Evolutionary conservation across 2,113 vertebrate genomes (phyloP).

Genomic region (Tetrax tetrax): DNA sequence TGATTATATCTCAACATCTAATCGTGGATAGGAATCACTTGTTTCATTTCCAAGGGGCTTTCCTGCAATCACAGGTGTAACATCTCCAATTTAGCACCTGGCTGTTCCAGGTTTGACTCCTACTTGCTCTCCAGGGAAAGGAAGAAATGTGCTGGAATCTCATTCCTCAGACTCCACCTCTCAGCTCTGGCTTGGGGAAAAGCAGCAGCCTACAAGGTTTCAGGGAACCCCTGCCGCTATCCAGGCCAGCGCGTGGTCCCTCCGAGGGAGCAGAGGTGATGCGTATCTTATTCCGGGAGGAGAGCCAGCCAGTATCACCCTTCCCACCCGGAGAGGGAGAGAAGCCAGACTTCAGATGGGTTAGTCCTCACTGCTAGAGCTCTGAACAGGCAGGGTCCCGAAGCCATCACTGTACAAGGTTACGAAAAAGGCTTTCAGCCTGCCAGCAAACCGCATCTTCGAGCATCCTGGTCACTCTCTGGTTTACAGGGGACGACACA

Average conservation of each 20-base stretch:
- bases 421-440: not conserved
- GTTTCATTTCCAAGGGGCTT: not conserved
- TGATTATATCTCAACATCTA: not conserved
- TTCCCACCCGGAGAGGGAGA: not conserved
- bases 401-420: not conserved
- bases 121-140: not conserved
- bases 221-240: not conserved
- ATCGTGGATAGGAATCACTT: not conserved
- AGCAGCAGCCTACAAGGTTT: not conserved
- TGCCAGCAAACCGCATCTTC: not conserved
- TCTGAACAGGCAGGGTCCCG: not conserved
- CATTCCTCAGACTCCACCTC: not conserved
- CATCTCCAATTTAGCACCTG: not conserved
- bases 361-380: not conserved
- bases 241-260: not conserved
- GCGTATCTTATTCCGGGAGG: not conserved
- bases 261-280: not conserved
- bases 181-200: not conserved
- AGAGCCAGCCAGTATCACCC: not conserved
- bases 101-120: not conserved
- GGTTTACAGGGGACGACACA: fast-evolving
- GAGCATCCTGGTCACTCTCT: not conserved
- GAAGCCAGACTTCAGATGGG: not conserved
- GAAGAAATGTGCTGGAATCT: not conserved
- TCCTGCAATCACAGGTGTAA: not conserved